Conservation (phyloP, 2,888 invertebrate genomes). For the Scaptomyza tumidula region DNA sequence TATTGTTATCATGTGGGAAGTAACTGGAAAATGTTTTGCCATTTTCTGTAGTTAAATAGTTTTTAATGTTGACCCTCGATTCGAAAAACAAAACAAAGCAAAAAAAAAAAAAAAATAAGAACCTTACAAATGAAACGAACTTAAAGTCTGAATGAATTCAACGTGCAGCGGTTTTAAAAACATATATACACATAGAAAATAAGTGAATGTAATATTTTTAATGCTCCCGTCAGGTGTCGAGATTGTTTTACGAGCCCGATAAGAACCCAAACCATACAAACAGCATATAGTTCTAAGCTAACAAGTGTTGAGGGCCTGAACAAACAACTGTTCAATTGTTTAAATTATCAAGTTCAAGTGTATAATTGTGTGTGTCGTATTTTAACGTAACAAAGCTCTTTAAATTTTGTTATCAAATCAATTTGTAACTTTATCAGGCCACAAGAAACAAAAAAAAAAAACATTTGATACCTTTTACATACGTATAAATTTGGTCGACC, state of each 20-base stretch:
- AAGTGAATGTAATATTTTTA: conserved; percentile 52
- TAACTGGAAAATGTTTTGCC: conserved; percentile 30
- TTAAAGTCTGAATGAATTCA: conserved; percentile 77
- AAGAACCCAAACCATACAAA: conserved; percentile 33
- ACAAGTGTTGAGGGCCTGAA: conserved; percentile 42
- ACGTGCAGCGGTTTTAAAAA: conserved; percentile 77
- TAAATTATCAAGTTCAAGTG: conserved; percentile 47
- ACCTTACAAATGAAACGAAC: conserved; percentile 77
- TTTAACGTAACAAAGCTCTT: conserved; percentile 29
- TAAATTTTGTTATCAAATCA: conserved; percentile 46
- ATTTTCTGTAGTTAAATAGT: conserved; percentile 47
- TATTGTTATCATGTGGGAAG: conserved; percentile 43
- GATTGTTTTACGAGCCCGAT: conserved; percentile 32
- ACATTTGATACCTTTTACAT: conserved; percentile 5
- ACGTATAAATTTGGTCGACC: conserved; percentile 23
- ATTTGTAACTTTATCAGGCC: conserved; percentile 16
- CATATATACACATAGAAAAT: conserved; percentile 48
- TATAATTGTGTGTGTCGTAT: conserved; percentile 34
- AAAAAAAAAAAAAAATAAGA: conserved; percentile 35
- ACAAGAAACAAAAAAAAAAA: background rate
- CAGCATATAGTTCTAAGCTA: conserved; percentile 62
- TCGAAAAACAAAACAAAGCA: conserved; percentile 16
- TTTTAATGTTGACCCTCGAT: conserved; percentile 53
- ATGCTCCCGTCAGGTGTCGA: conserved; percentile 19
- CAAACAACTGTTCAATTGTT: conserved; percentile 36